Percentiles rank a stretch among this genome's conserved stretches.
Conservation (phyloP, 2,888 invertebrate genomes). For the Calliphora vomitoria region DNA sequence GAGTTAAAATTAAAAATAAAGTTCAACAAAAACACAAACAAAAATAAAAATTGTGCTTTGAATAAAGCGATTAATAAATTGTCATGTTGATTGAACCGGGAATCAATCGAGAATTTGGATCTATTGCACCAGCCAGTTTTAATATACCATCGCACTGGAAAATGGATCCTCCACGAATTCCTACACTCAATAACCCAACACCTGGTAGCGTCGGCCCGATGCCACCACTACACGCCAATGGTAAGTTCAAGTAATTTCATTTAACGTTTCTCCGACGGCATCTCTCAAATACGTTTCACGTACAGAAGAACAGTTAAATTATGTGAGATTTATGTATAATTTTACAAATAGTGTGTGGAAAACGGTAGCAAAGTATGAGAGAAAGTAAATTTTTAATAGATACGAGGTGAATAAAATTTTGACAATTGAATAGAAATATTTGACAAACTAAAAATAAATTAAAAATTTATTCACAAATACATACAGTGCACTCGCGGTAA, state of each 20-base stretch:
- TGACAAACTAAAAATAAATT: no score
- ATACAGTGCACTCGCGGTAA: no score
- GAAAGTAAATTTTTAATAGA: no score
- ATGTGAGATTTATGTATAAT: not conserved
- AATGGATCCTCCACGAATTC: conserved; percentile 83
- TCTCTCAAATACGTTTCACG: not conserved
- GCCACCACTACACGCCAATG: conserved; percentile 80
- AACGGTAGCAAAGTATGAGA: no score
- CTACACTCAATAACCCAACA: conserved; percentile 76
- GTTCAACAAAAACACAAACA: conserved; percentile 18
- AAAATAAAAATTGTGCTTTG: conserved; percentile 50
- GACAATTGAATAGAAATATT: no score
- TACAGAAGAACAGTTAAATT: not conserved
- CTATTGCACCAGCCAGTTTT: conserved; percentile 83
- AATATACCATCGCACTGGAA: conserved; percentile 83
- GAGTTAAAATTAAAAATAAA: not conserved
- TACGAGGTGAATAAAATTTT: no score
- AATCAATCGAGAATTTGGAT: conserved; percentile 84
- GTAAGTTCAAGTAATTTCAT: conserved; percentile 77
- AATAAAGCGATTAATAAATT: conserved; percentile 82
- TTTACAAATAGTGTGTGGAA: no score
- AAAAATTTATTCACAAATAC: no score
- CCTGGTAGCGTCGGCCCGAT: conserved; percentile 76
- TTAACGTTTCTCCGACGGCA: conserved; percentile 35
- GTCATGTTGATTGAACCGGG: conserved; percentile 85